These are phyloP conservation scores for Cinclus mexicanus DNA, from an alignment of 2,113 vertebrate genomes.

Conservation along the genomic window DNA sequence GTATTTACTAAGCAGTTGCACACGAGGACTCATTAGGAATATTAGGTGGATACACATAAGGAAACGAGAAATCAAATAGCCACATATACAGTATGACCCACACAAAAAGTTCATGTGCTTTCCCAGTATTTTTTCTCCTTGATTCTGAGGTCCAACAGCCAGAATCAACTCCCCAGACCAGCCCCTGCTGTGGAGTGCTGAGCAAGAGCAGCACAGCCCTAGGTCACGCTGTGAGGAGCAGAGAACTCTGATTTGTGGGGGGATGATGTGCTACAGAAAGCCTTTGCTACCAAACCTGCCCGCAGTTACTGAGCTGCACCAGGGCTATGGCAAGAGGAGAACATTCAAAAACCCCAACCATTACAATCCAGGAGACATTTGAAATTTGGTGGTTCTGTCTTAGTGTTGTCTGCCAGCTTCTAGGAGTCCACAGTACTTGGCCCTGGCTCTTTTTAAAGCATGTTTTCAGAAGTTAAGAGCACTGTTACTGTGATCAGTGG, in stretches of 20 bases:
- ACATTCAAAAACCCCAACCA: background rate
- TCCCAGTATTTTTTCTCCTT: background rate
- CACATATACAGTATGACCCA: background rate
- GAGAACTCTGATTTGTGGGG: background rate
- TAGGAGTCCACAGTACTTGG: background rate
- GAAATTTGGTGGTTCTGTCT: background rate
- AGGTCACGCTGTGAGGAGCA: fast-evolving
- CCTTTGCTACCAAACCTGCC: background rate
- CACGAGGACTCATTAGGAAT: conserved; percentile 55
- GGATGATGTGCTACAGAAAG: background rate
- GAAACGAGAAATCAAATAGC: conserved; percentile 52
- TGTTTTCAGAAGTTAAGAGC: background rate
- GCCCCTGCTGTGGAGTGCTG: background rate
- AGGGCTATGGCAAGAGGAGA: background rate
- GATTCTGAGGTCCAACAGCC: background rate
- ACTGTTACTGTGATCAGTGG: background rate
- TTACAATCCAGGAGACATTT: background rate
- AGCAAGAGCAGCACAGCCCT: background rate
- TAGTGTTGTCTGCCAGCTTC: background rate
- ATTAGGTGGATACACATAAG: conserved; percentile 11
- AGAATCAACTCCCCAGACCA: background rate
- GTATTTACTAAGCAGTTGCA: conserved; percentile 55
- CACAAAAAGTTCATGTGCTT: background rate
- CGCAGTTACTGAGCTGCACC: background rate
- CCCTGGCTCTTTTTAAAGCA: background rate